Evolutionary conservation across 2,888 invertebrate species (phyloP).

Genomic region (Laothoe populi): DNA sequence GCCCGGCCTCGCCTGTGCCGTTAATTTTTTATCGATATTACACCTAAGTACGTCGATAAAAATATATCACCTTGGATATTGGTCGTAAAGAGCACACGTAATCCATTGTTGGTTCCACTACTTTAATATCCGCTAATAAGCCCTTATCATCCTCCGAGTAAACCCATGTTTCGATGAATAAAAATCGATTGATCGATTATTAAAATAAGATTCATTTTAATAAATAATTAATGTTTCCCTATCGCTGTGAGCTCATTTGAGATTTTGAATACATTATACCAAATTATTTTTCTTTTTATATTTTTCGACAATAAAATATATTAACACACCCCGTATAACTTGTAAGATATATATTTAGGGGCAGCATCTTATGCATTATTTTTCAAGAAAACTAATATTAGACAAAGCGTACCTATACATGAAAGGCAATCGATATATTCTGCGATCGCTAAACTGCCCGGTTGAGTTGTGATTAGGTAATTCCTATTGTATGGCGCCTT

Average conservation of each 20-base stretch:
- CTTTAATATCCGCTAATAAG: background rate
- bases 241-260: too few species aligned
- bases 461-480: background rate
- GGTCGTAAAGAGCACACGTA: constrained; percentile 15
- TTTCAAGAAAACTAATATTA: too few species aligned
- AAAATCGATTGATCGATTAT: too few species aligned
- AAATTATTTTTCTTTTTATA: too few species aligned
- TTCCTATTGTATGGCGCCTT: background rate
- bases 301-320: too few species aligned
- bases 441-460: background rate
- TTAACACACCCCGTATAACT: too few species aligned
- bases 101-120: constrained; percentile 27
- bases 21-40: constrained; percentile 57
- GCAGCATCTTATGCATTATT: too few species aligned
- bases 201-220: too few species aligned
- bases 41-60: constrained; percentile 37
- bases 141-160: background rate
- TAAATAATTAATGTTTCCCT: too few species aligned
- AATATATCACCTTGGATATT: constrained; percentile 36
- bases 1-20: constrained; percentile 59
- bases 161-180: background rate
- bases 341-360: too few species aligned
- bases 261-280: too few species aligned
- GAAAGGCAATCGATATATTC: background rate
- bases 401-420: background rate